phyloP scores from a whole-genome alignment of 92 coral and sea anemone genomes.

The Bergia puertoricense region DNA sequence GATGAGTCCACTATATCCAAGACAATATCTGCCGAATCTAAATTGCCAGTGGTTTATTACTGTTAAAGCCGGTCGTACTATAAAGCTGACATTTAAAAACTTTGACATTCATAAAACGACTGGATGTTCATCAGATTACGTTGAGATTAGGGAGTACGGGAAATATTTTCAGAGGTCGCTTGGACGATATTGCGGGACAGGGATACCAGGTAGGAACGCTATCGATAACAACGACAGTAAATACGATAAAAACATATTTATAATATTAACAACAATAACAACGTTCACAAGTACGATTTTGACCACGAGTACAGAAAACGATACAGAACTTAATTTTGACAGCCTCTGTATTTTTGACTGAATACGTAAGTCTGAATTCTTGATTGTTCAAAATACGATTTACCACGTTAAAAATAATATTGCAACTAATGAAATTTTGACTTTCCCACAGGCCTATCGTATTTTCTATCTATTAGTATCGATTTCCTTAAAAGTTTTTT shows the following conservation, averaged over 20 bases:
- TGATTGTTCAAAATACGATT: too few species aligned
- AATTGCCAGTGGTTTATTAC: slow-evolving; percentile 83
- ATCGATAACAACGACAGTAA: not conserved
- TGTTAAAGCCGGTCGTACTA: slow-evolving; percentile 57
- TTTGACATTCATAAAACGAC: slow-evolving; percentile 62
- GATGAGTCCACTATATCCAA: slow-evolving; percentile 74
- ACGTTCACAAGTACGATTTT: too few species aligned
- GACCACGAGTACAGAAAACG: too few species aligned
- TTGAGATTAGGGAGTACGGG: slow-evolving; percentile 74
- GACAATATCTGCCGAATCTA: slow-evolving; percentile 52
- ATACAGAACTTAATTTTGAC: too few species aligned
- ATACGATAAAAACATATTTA: not conserved
- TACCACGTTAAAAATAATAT: too few species aligned
- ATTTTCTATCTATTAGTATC: too few species aligned
- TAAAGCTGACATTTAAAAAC: slow-evolving; percentile 65
- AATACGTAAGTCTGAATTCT: too few species aligned
- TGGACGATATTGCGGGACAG: slow-evolving; percentile 78
- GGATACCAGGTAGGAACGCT: slow-evolving; percentile 63
- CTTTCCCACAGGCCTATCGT: too few species aligned
- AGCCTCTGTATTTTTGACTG: too few species aligned
- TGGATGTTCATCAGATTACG: slow-evolving; percentile 72
- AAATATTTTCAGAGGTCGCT: slow-evolving; percentile 61
- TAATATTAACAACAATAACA: too few species aligned
- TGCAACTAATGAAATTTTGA: too few species aligned
- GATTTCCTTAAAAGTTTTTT: too few species aligned